Evolutionary conservation across 1,140 invertebrate genomes (phyloP).

Genomic region (Thaumetopoea pityocampa): DNA sequence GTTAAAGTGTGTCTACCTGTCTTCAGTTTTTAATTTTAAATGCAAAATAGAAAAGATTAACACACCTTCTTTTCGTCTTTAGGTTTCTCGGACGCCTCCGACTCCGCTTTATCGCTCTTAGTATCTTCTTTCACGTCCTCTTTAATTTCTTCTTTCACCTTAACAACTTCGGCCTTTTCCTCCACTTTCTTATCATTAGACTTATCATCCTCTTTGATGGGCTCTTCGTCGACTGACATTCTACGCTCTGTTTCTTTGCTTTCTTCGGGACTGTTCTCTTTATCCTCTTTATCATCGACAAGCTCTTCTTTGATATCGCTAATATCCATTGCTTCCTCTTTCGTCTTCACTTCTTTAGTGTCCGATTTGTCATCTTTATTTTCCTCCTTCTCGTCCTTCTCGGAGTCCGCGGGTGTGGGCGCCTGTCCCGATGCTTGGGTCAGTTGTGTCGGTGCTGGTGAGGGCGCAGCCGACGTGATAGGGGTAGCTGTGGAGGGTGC

Average conservation of each 20-base stretch:
- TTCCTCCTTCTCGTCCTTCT: constrained; percentile 69
- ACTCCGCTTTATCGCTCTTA: constrained; percentile 75
- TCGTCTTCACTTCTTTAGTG: constrained; percentile 65
- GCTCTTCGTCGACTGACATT: constrained; percentile 54
- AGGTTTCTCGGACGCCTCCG: constrained; percentile 63
- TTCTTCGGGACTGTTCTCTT: constrained; percentile 41
- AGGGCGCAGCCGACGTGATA: constrained; percentile 61
- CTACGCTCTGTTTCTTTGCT: constrained; percentile 43
- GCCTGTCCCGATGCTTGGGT: constrained; percentile 37
- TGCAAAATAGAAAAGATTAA: not conserved
- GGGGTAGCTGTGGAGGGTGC: constrained; percentile 75
- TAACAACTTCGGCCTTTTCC: constrained; percentile 54
- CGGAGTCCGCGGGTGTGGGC: constrained; percentile 43
- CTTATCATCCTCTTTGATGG: constrained; percentile 61
- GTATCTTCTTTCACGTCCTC: constrained; percentile 68
- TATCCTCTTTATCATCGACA: constrained; percentile 40
- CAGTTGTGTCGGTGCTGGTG: constrained; percentile 56
- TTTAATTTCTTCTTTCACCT: constrained; percentile 69
- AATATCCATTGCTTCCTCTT: constrained; percentile 67
- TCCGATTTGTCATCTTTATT: constrained; percentile 74
- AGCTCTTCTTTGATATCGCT: constrained; percentile 64
- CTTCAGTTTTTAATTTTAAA: too few species aligned
- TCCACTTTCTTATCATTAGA: constrained; percentile 66
- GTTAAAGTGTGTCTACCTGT: too few species aligned
- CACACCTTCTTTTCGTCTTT: constrained; percentile 73